Evolutionary conservation across 2,797 vertebrate genomes (phyloP).

Genomic region (Spheniscus humboldti): DNA sequence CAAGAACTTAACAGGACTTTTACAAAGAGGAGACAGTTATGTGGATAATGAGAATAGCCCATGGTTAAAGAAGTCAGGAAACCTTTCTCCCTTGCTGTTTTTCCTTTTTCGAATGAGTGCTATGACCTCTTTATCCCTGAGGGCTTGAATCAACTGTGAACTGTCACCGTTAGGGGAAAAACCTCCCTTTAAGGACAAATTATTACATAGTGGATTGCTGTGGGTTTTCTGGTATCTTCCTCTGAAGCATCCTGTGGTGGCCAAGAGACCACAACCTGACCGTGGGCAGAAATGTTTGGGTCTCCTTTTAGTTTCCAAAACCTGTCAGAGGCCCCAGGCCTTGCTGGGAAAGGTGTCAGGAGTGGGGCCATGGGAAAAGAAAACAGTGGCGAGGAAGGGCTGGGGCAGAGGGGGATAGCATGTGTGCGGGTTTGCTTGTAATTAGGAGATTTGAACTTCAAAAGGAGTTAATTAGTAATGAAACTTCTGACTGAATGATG

Average conservation of each 20-base stretch:
- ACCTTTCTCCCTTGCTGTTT: background rate
- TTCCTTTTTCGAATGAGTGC: background rate
- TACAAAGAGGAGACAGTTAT: background rate
- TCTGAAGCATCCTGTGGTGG: background rate
- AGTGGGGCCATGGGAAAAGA: background rate
- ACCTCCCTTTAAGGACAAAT: background rate
- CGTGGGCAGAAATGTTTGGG: background rate
- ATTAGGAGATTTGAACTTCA: slow-evolving; percentile 72
- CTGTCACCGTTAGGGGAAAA: background rate
- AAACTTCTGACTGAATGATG: slow-evolving; percentile 63
- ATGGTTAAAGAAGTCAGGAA: background rate
- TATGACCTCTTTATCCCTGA: background rate
- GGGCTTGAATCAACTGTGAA: background rate
- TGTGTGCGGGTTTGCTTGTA: slow-evolving; percentile 26
- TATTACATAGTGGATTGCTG: background rate
- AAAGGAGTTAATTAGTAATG: slow-evolving; percentile 75
- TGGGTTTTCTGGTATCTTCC: background rate
- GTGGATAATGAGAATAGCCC: background rate
- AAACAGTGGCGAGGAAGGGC: background rate
- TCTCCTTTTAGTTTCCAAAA: background rate
- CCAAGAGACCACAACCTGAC: background rate
- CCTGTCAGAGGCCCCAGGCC: background rate
- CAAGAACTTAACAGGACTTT: background rate
- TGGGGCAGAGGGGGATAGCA: background rate
- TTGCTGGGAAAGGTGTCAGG: background rate